Percentiles rank a stretch among this genome's conserved stretches.
Evolutionary conservation across 2,888 invertebrate species (phyloP).

Genomic region (Strigamia crassipes): DNA sequence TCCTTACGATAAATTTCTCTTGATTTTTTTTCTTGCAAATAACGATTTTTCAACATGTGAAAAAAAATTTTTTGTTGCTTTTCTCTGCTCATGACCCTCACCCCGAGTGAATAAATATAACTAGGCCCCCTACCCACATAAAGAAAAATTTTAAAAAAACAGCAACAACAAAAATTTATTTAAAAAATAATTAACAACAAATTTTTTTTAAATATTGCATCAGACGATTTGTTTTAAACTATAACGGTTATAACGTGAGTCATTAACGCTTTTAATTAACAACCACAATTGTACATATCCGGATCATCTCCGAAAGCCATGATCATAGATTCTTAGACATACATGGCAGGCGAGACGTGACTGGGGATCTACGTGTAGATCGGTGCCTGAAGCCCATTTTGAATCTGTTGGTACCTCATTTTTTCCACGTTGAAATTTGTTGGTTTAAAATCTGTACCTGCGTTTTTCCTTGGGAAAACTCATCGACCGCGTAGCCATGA

Average conservation of each 20-base stretch:
- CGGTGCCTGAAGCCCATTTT: neutral
- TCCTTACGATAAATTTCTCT: neutral
- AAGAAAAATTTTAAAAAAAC: neutral
- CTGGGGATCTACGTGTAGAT: conserved; percentile 22
- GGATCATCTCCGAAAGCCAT: too few species aligned
- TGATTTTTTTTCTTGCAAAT: neutral
- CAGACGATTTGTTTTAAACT: neutral
- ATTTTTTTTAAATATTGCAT: neutral
- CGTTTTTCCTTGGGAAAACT: neutral
- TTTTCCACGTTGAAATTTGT: neutral
- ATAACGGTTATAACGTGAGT: too few species aligned
- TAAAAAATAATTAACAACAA: neutral
- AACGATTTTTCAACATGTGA: neutral
- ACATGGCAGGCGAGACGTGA: neutral
- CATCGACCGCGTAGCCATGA: neutral
- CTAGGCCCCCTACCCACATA: neutral
- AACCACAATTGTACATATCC: too few species aligned
- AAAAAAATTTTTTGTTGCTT: neutral
- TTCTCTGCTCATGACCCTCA: too few species aligned
- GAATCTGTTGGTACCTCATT: neutral
- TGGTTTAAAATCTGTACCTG: conserved; percentile 1
- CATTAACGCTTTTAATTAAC: too few species aligned
- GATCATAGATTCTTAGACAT: neutral
- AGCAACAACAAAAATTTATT: neutral
- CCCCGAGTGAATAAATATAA: too few species aligned